A percentile compares a stretch with the other conserved stretches of the same genome.
Evolutionary conservation across 2,113 vertebrate genomes (phyloP).

Genomic region (Oostethus manadensis): DNA sequence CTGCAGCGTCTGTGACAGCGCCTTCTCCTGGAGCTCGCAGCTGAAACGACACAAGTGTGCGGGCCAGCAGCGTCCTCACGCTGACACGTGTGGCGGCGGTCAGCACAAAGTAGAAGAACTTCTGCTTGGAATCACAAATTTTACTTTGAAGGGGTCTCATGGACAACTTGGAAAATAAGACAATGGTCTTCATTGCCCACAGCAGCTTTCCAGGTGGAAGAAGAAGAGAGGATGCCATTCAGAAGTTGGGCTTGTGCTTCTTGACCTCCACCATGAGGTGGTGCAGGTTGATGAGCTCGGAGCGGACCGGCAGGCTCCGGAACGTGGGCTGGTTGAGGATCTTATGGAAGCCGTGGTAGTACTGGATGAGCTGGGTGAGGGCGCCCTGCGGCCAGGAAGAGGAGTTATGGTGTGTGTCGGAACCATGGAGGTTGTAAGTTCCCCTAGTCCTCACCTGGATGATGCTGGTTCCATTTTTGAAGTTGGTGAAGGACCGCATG

Average conservation of each 20-base stretch:
- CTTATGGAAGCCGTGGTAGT: slow-evolving; percentile 92
- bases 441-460: slow-evolving; percentile 75
- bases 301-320: slow-evolving; percentile 79
- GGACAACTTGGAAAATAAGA: no score
- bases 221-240: slow-evolving; percentile 7
- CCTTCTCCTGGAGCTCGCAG: not conserved
- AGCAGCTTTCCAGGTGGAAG: no score
- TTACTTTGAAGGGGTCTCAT: no score
- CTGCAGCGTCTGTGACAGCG: not conserved
- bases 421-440: not conserved
- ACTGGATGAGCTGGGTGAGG: slow-evolving; percentile 89
- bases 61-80: no score
- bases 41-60: no score
- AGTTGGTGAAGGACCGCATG: slow-evolving; percentile 93
- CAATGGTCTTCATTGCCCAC: no score
- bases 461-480: slow-evolving; percentile 89
- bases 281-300: slow-evolving; percentile 91
- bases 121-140: no score
- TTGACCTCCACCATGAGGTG: slow-evolving; percentile 95
- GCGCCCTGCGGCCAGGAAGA: slow-evolving; percentile 72
- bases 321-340: slow-evolving; percentile 83
- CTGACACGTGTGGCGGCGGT: no score
- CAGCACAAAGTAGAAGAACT: no score
- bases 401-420: not conserved
- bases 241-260: slow-evolving; percentile 94